Evolutionary conservation across 1,140 invertebrate species (phyloP), one percentile per base, ranked within the genome.

Genomic region (Calephelis nemesis): DNA sequence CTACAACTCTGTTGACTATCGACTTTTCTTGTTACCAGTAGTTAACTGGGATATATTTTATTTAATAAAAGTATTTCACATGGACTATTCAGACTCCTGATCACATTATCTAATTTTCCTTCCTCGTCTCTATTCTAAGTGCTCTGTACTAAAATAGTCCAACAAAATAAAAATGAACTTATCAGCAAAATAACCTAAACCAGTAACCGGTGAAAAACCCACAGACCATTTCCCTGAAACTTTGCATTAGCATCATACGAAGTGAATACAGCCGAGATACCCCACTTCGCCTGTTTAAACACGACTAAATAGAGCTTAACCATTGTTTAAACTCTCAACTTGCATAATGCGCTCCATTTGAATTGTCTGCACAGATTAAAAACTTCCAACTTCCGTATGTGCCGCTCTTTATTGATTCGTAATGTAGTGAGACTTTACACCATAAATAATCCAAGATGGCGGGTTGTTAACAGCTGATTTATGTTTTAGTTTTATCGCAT

Each of bases 261-360:
- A 64, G 64, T 65, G 64, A 65, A 65, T 50, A 72, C 67, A 47
- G 67, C 54, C 45, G 65, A 72, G 73, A 74, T 74, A 74, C 62
- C 71, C 71, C 73, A 74, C 73, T 74, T 72, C 67, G 68, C 62
- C 70, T 69, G 68, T 67, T 74, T 68, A 74, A 72, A 68, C 72
- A 68, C 42, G 52, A 54, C 52, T 54, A 54, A 54, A 54, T 52
- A 13, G 30, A 60, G 72, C 68, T 69, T 68, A 68, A 40, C 70
- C 70, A 74, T 74, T 74, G 73, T 74, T 42, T 42, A 19, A 62
- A 69, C 68, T 69, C 66, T 65, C 68, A 72, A 67, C 73, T 72
- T 65, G 47, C 73, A 74, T 74, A 72, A 74, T 74, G 70, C 73
- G 39, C 60, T 62, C 72, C 68, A 70, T 73, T 73, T 69, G 62